phyloP scores from a whole-genome alignment of 1,140 invertebrate genomes.

The Eriocheir sinensis region DNA sequence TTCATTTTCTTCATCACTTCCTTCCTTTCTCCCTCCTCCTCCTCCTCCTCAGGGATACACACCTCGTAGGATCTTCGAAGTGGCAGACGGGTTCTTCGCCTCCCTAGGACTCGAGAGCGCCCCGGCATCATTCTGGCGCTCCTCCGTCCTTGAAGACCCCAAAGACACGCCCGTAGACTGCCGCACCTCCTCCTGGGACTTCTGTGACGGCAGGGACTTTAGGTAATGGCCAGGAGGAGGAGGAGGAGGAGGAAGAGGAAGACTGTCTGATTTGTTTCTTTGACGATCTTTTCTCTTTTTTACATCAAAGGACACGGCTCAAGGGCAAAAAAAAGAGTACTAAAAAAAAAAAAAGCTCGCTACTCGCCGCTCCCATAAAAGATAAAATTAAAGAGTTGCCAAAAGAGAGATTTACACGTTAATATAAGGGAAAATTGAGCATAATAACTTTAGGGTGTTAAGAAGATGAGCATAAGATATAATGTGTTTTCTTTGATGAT shows the following conservation, averaged over 20 bases:
- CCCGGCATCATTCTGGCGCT: slow-evolving; percentile 82
- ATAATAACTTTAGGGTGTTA: neutral
- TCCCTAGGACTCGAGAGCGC: slow-evolving; percentile 91
- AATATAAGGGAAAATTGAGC: neutral
- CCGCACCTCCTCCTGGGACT: slow-evolving; percentile 44
- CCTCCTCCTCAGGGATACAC: slow-evolving; percentile 84
- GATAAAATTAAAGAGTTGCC: too few relatives aligned
- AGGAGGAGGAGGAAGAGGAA: neutral
- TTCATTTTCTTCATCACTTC: neutral
- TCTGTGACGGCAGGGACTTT: slow-evolving; percentile 61
- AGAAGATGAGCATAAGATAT: neutral
- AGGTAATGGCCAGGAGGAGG: neutral
- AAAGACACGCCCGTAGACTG: slow-evolving; percentile 14
- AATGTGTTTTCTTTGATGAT: neutral
- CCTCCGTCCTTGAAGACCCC: slow-evolving; percentile 31
- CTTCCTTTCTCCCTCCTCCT: neutral
- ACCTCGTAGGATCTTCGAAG: slow-evolving; percentile 89
- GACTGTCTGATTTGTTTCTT: neutral
- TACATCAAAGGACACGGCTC: too few relatives aligned
- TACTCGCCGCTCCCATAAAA: too few relatives aligned
- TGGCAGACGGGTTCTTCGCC: slow-evolving; percentile 92
- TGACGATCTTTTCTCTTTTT: too few relatives aligned
- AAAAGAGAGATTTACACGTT: too few relatives aligned
- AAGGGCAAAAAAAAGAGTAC: too few relatives aligned
- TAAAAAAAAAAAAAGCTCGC: too few relatives aligned